phyloP scores from a whole-genome alignment of 1,140 invertebrate genomes.

The Thaumatotibia leucotreta region DNA sequence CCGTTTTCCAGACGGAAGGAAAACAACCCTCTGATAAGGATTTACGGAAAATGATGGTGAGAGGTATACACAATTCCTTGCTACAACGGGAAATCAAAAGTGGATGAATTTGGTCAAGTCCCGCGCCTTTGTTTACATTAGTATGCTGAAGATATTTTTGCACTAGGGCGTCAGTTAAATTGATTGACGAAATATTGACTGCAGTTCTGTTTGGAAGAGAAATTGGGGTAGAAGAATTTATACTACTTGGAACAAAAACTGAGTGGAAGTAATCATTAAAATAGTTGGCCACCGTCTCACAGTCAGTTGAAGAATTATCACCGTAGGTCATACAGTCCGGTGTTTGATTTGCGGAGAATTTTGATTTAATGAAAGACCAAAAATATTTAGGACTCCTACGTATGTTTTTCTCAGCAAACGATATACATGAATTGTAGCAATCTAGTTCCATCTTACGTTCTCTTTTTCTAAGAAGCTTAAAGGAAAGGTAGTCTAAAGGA shows the following conservation, averaged over 20 bases:
- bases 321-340: not conserved
- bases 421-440: not conserved
- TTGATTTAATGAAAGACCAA: slow-evolving; percentile 9
- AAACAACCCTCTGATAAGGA: not conserved
- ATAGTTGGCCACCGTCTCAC: not conserved
- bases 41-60: not conserved
- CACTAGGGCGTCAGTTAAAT: not conserved
- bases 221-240: too few relatives aligned
- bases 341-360: not conserved
- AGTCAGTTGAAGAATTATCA: not conserved
- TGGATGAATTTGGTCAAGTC: not conserved
- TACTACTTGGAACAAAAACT: not conserved
- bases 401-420: not conserved
- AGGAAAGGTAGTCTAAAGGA: not conserved
- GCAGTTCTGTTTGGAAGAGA: not conserved
- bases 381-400: not conserved
- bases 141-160: not conserved
- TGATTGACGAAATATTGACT: not conserved
- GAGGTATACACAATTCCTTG: not conserved
- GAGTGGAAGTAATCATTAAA: not conserved
- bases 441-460: not conserved
- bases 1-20: not conserved
- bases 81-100: not conserved
- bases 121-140: not conserved
- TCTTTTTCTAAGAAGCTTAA: not conserved